Conservation (phyloP, 2,113 vertebrate genomes). For the Poicephalus meyeri region DNA sequence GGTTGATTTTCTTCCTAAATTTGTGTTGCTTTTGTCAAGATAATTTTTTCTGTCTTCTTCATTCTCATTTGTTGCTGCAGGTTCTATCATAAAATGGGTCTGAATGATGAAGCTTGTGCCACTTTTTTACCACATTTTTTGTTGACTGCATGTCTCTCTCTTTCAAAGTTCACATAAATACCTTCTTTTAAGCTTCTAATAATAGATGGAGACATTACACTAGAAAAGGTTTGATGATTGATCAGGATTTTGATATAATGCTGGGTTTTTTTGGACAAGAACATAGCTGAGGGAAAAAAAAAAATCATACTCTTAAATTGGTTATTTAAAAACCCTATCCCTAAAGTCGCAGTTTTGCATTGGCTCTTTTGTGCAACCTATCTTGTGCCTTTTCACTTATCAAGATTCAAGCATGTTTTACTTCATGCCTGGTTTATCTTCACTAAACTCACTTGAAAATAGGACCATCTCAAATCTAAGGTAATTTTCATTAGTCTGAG, state of each 20-base stretch:
- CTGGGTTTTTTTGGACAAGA: background rate
- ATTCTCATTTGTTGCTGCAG: background rate
- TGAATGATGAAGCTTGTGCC: background rate
- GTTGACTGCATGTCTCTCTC: background rate
- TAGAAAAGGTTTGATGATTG: background rate
- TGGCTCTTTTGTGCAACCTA: background rate
- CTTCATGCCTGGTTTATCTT: background rate
- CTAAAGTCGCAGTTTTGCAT: background rate
- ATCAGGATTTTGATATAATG: background rate
- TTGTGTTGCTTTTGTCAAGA: background rate
- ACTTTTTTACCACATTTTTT: background rate
- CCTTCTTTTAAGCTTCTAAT: background rate
- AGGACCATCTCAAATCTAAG: background rate
- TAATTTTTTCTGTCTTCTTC: background rate
- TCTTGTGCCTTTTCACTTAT: background rate
- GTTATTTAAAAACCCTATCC: background rate
- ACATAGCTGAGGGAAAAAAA: background rate
- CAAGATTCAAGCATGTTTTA: background rate
- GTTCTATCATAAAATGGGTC: background rate
- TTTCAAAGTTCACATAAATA: background rate
- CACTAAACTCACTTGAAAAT: background rate
- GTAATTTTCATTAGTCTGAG: background rate
- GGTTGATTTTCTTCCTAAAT: background rate
- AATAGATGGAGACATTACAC: background rate
- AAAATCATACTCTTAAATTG: background rate